phyloP scores from a whole-genome alignment of 2,888 invertebrate species.

The Drosophila histrio region DNA sequence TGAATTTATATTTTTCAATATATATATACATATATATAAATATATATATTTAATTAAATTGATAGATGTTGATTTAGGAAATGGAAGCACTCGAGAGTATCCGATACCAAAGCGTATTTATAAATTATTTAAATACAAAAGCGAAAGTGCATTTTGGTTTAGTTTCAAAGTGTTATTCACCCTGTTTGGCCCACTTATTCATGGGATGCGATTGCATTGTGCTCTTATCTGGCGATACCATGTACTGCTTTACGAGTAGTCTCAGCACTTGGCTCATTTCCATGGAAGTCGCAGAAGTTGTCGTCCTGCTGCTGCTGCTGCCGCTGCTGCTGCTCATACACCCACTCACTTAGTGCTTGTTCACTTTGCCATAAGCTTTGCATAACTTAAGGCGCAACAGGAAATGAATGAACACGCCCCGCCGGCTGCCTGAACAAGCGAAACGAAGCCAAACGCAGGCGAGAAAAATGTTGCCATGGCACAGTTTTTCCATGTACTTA shows the following conservation, averaged over 20 bases:
- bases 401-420: conserved; percentile 68
- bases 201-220: conserved; percentile 1
- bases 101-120: neutral
- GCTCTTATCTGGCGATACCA: conserved; percentile 21
- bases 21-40: too few species aligned
- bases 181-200: conserved; percentile 7
- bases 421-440: conserved; percentile 43
- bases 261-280: conserved; percentile 30
- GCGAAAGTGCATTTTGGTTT: neutral
- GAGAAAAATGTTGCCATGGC: conserved; percentile 62
- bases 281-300: conserved; percentile 16
- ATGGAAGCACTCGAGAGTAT: neutral
- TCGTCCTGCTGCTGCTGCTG: neutral
- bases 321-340: conserved; percentile 8
- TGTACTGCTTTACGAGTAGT: conserved; percentile 4
- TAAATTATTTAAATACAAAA: too few species aligned
- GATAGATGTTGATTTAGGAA: neutral
- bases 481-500: conserved; percentile 69
- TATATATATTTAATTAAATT: too few species aligned
- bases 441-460: conserved; percentile 40
- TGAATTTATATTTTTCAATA: too few species aligned
- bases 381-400: conserved; percentile 73
- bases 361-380: conserved; percentile 69
- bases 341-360: conserved; percentile 44
- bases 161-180: conserved; percentile 9